Evolutionary conservation across 2,797 vertebrate genomes (phyloP), one percentile per base, ranked within the genome.

Genomic region (Octomys mimax): DNA sequence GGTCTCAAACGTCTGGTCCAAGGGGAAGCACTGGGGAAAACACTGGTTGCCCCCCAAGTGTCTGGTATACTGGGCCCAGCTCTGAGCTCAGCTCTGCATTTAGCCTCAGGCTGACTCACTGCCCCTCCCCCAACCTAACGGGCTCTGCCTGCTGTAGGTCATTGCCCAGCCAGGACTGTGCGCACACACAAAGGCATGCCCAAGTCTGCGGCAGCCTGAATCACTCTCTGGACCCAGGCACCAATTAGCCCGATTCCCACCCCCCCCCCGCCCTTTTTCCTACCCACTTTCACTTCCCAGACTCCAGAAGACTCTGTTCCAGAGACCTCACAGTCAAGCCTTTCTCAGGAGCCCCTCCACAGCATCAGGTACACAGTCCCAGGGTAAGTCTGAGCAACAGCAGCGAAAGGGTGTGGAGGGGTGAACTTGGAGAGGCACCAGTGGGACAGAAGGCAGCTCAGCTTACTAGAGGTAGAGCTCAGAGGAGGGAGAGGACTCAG

Each of bases 41-140:
- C 26, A 52, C 31, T 85, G 61, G 78, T 95, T 86, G 64, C 52
- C 83, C 95, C 92, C 66, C 26, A 90, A 82, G 89, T 70, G 84
- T 85, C 87, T 96, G 85, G 70, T 87, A 96, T 57, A 82, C 82
- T 22, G 31, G 87, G 75, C 78, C 36, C 70, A 89, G 95, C 80
- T 96, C 91, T 97, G 92, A 97, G 95, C 95, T 98, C 96, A 97
- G 96, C 49, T 86, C 97, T 95, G 61, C 64, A 97, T 97, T 97
- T 97, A 98, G 98, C 80, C 21, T 87, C 57, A 52, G 93, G 94
- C 92, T 97, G 97, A 98, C 98, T 97, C 97, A 96, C 22, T 0
- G 6, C 46, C 70, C 31, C 66, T 54, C 68, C 94, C 62, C 91
- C 75, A 2, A 12, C 66, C 87, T 26, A 1, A 18, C 95, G 82